Conservation (phyloP, 2,888 invertebrate genomes). For the Scelioninae gen. 2 region DNA sequence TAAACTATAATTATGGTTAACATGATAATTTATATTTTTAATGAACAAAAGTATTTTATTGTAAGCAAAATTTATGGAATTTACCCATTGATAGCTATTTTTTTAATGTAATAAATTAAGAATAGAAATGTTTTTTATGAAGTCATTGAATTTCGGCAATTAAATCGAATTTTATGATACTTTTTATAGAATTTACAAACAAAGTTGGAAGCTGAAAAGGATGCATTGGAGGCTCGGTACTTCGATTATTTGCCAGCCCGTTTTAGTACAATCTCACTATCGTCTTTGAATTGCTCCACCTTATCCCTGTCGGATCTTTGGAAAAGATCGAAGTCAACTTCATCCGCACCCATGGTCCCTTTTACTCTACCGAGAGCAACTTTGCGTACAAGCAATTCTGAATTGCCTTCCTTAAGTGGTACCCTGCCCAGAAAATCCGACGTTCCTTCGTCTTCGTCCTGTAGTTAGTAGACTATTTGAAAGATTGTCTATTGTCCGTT, state of each 20-base stretch:
- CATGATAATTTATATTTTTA: no score
- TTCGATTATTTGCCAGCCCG: slow-evolving; percentile 72
- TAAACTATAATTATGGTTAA: no score
- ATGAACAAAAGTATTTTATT: no score
- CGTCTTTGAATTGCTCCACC: slow-evolving; percentile 68
- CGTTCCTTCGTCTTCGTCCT: slow-evolving; percentile 65
- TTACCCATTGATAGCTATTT: no score
- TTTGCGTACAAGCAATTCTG: slow-evolving; percentile 68
- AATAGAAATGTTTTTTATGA: no score
- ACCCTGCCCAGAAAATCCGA: slow-evolving; percentile 68
- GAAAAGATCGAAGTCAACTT: slow-evolving; percentile 72
- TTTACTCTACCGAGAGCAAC: slow-evolving; percentile 72
- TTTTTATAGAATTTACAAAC: slow-evolving; percentile 78
- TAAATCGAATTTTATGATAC: slow-evolving; percentile 55
- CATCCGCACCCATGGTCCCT: slow-evolving; percentile 67
- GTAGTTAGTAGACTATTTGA: slow-evolving; percentile 64
- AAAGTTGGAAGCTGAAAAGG: slow-evolving; percentile 75
- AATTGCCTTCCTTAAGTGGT: slow-evolving; percentile 67
- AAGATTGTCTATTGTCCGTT: slow-evolving; percentile 40
- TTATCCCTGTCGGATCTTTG: slow-evolving; percentile 65
- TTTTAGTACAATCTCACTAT: slow-evolving; percentile 70
- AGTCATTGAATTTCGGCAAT: slow-evolving; percentile 5
- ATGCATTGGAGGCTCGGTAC: slow-evolving; percentile 74
- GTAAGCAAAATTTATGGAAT: no score
- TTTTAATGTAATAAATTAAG: no score